Base-by-base conservation (phyloP, 1,140 invertebrate species). In the Macrocentrus cingulum region DNA sequence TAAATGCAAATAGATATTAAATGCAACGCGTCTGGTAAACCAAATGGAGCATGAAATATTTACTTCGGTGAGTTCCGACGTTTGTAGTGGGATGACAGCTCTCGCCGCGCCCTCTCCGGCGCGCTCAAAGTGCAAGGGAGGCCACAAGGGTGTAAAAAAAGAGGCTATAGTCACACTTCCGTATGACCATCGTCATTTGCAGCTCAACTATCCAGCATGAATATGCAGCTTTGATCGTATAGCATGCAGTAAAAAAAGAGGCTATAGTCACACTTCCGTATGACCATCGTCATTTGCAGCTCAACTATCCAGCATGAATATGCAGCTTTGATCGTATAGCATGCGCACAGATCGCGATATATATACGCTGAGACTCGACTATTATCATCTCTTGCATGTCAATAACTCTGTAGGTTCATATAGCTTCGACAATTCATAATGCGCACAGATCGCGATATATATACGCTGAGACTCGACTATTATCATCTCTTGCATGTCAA, bases 271-370 rank as follows among this genome's bases (percentile, higher is more conserved):
- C 54, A 51, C 53, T 39, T 59, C 15, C 65, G 59, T 54, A 57
- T 49, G 54, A 60, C 66, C 66, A 60, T 68, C 66, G 68, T 65
- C 68, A 62, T 60, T n/a, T n/a, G n/a, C n/a, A n/a, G n/a, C n/a
- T n/a, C 66, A 68, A 60, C 66, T 64, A 63, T 59, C 55, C 57
- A 65, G 63, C 72, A 77, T 78, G 77, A 80, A 80, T 80, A 80
- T 80, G 77, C 74, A 80, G 75, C 76, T 76, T 76, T 66, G 69
- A 66, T 68, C 71, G 75, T 76, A 78, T 78, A 78, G 77, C 79
- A 77, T 77, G 76, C 72, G n/a, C n/a, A n/a, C 74, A 78, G 77
- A 80, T 78, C 77, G 77, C 74, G 76, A 77, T 78, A 77, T 70
- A 73, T n/a, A n/a, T n/a, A n/a, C n/a, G 69, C 69, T 67, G 70